Percentiles rank a stretch among this genome's conserved stretches.
Conservation (phyloP, 2,797 vertebrate genomes). For the Dendrocincla tyrannina region DNA sequence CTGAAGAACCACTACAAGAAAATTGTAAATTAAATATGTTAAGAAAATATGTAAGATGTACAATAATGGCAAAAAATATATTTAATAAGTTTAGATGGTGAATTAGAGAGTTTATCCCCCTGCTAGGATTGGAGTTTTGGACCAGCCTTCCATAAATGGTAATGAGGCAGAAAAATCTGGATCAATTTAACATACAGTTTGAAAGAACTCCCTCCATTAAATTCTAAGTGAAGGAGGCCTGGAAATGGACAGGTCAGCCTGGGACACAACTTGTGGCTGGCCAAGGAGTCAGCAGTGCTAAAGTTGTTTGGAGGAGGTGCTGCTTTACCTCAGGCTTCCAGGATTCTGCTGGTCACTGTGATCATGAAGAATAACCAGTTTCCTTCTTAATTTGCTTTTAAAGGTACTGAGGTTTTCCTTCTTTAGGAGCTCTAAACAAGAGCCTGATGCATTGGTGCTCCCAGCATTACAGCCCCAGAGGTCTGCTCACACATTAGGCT, state of each 20-base stretch:
- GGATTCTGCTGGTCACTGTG: neutral
- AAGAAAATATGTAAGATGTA: neutral
- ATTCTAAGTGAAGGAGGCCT: neutral
- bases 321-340: neutral
- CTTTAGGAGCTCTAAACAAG: neutral
- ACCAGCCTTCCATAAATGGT: neutral
- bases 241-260: neutral
- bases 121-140: neutral
- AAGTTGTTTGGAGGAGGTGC: neutral
- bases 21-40: neutral
- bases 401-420: neutral
- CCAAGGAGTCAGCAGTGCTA: neutral
- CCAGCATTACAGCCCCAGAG: neutral
- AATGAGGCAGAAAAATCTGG: neutral
- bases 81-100: neutral
- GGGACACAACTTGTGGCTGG: neutral
- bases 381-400: neutral
- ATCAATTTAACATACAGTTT: neutral
- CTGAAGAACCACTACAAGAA: neutral
- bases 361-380: neutral
- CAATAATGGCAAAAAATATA: neutral
- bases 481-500: conserved; percentile 28
- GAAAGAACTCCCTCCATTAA: neutral
- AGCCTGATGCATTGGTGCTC: neutral
- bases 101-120: neutral